Evolutionary conservation across 2,113 vertebrate genomes (phyloP).

Genomic region (Budorcas taxicolor): DNA sequence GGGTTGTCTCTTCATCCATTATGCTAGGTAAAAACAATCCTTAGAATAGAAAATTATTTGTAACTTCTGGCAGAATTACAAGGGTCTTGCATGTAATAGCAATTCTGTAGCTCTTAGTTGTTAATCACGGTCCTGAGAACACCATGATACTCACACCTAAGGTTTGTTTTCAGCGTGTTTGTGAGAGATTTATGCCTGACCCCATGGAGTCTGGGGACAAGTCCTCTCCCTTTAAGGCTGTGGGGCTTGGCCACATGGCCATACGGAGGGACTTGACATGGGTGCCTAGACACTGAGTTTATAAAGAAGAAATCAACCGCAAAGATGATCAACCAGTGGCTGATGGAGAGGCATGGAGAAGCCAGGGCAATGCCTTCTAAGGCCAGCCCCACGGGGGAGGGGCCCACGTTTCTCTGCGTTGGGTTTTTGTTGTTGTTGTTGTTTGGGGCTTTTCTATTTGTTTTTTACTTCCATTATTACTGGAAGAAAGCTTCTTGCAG

Average conservation of each 20-base stretch:
- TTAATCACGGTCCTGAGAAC: background rate
- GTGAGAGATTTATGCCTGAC: background rate
- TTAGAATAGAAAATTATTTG: background rate
- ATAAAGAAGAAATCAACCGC: background rate
- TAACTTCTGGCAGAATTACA: conserved; percentile 14
- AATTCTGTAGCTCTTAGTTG: background rate
- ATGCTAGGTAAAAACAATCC: background rate
- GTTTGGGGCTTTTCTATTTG: background rate
- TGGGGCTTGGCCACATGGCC: background rate
- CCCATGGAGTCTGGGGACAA: background rate
- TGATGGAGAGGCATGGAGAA: too few species aligned
- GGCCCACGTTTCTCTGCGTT: background rate
- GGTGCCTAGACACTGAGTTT: background rate
- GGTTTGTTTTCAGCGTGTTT: background rate
- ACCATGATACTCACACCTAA: background rate
- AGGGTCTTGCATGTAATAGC: background rate
- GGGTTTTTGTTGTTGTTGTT: background rate
- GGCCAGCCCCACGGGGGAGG: rapidly evolving
- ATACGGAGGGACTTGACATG: background rate
- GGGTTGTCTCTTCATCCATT: background rate
- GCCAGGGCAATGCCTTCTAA: background rate
- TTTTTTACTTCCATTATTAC: background rate
- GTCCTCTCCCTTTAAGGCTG: background rate
- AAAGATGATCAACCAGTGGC: background rate
- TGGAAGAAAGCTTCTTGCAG: conserved; percentile 12